Conservation (phyloP, 2,888 invertebrate genomes). For the Zhuqinia jingwanae region DNA sequence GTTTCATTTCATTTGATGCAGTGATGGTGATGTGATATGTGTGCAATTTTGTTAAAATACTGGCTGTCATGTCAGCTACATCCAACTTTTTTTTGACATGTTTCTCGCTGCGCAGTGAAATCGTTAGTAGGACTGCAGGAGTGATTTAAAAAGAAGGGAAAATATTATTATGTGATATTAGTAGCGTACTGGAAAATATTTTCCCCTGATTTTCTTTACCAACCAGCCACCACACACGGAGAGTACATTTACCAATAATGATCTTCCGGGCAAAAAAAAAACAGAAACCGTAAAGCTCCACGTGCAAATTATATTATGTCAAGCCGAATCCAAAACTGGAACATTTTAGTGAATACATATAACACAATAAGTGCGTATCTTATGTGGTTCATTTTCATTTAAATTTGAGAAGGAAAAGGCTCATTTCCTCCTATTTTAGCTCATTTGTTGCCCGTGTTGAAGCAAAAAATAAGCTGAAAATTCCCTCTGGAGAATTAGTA, state of each 20-base stretch:
- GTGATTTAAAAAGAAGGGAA: constrained; percentile 29
- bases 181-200: neutral
- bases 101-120: neutral
- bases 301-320: constrained; percentile 45
- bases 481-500: neutral
- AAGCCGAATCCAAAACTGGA: neutral
- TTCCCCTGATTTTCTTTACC: constrained; percentile 14
- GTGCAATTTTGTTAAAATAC: constrained; percentile 37
- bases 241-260: constrained; percentile 27
- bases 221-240: too few relatives aligned
- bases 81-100: too few relatives aligned
- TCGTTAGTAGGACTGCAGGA: neutral
- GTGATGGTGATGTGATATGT: constrained; percentile 31
- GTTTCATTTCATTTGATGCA: constrained; percentile 41
- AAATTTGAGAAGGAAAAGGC: neutral
- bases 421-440: constrained; percentile 4
- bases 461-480: constrained; percentile 22
- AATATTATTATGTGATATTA: constrained; percentile 19
- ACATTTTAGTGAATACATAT: too few relatives aligned
- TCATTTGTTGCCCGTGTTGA: neutral
- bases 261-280: constrained; percentile 16
- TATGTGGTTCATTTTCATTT: constrained; percentile 8
- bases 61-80: constrained; percentile 46
- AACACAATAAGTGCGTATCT: too few relatives aligned
- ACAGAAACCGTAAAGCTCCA: neutral